These are phyloP conservation scores for Caenorhabditis angaria DNA, from an alignment of 2,888 invertebrate genomes.

Conservation along the genomic window DNA sequence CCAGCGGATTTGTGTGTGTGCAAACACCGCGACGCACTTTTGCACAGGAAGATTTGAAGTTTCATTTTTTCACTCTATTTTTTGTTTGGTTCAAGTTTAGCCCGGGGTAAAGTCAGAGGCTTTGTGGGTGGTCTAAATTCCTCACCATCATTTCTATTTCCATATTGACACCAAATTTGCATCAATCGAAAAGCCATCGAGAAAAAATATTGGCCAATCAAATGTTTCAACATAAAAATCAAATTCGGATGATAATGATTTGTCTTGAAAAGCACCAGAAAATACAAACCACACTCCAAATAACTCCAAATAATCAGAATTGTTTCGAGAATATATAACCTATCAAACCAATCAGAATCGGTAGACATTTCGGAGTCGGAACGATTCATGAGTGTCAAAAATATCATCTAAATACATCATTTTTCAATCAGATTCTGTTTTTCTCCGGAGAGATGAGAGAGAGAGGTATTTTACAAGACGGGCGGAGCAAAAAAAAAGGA, in stretches of 20 bases:
- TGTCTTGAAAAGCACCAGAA: constrained; percentile 44
- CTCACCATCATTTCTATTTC: constrained; percentile 34
- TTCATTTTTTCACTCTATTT: no score
- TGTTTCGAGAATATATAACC: constrained; percentile 33
- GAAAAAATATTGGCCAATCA: constrained; percentile 44
- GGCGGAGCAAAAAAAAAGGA: no score
- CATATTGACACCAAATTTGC: constrained; percentile 42
- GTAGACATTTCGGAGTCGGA: constrained; percentile 38
- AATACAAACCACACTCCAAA: constrained; percentile 43
- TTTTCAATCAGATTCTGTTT: no score
- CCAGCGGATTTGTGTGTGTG: no score
- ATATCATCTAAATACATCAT: constrained; percentile 25
- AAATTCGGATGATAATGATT: constrained; percentile 48
- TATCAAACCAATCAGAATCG: constrained; percentile 31
- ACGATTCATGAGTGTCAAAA: constrained; percentile 43
- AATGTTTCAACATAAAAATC: constrained; percentile 40
- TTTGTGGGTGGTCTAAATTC: background rate
- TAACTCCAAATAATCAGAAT: constrained; percentile 43
- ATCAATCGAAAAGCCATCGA: constrained; percentile 44
- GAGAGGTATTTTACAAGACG: no score
- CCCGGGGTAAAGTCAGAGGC: no score
- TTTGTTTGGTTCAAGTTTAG: no score
- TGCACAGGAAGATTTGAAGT: no score
- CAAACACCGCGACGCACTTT: no score
- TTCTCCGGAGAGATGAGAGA: no score